phyloP scores from a whole-genome alignment of 2,888 invertebrate genomes.

The Ischnus inquisitorius region DNA sequence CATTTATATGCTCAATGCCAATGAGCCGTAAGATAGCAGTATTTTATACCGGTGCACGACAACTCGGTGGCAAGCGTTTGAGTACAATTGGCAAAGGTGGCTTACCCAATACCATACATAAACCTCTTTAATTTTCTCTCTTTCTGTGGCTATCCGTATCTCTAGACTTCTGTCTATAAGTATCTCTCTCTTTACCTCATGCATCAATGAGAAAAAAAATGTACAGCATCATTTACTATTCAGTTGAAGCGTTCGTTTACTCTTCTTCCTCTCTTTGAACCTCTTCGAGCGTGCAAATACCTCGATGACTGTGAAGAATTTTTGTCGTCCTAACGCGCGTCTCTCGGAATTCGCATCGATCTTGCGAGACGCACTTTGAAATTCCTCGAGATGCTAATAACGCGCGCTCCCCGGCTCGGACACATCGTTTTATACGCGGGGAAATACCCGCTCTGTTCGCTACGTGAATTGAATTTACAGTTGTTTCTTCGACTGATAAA shows the following conservation, averaged over 20 bases:
- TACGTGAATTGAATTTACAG: constrained; percentile 46
- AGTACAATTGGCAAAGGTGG: constrained; percentile 57
- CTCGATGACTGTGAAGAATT: background rate
- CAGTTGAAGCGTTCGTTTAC: constrained; percentile 35
- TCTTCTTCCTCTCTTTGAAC: constrained; percentile 15
- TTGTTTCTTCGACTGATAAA: background rate
- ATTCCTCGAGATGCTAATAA: constrained; percentile 52
- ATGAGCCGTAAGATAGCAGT: background rate
- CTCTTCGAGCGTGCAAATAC: background rate
- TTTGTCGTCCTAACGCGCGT: background rate
- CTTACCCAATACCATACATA: constrained; percentile 52
- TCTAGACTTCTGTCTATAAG: background rate
- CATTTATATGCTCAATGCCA: constrained; percentile 11
- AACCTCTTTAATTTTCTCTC: constrained; percentile 6
- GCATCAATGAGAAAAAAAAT: background rate
- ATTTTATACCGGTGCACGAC: background rate
- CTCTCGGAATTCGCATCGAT: constrained; percentile 5
- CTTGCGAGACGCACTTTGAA: constrained; percentile 49
- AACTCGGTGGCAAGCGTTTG: constrained; percentile 5
- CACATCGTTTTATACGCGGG: constrained; percentile 21
- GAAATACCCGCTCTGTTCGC: constrained; percentile 10
- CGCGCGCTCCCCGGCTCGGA: constrained; percentile 4
- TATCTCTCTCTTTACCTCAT: background rate
- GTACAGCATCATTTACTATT: background rate
- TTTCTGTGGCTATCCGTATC: background rate